Conservation (phyloP, 2,797 vertebrate species). For the Tinamus major region DNA sequence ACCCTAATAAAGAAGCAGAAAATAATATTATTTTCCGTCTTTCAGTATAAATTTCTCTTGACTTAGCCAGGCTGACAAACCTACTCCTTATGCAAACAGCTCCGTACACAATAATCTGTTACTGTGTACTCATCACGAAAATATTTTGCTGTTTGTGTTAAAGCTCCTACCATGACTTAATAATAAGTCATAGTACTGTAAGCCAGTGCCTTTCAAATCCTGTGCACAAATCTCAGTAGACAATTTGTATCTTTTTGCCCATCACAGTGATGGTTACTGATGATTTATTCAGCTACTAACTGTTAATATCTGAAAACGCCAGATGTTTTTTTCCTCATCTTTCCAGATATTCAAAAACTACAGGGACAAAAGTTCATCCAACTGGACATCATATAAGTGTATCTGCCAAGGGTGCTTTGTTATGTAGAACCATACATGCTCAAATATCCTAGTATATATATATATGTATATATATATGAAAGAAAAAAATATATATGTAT, state of each 20-base stretch:
- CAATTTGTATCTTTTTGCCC: not conserved
- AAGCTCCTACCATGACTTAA: not conserved
- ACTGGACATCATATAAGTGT: not conserved
- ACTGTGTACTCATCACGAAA: not conserved
- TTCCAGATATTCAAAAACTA: not conserved
- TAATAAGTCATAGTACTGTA: not conserved
- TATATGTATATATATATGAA: too few species aligned
- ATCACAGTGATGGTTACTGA: not conserved
- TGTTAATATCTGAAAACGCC: not conserved
- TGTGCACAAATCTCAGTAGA: not conserved
- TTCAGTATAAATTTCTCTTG: not conserved
- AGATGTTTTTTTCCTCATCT: not conserved
- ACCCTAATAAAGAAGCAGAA: not conserved
- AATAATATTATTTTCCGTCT: not conserved
- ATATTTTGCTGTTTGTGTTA: not conserved
- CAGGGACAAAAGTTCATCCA: rapidly evolving
- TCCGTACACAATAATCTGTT: not conserved
- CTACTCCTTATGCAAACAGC: not conserved
- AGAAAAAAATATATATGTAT: too few species aligned
- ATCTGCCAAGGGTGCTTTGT: not conserved
- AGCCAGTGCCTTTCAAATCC: not conserved
- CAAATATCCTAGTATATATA: not conserved
- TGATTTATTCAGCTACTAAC: not conserved
- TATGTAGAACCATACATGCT: not conserved
- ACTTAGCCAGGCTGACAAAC: not conserved